Percentiles rank a stretch among this genome's conserved stretches.
Conservation (phyloP, 2,888 invertebrate species). For the Elmis aenea region DNA sequence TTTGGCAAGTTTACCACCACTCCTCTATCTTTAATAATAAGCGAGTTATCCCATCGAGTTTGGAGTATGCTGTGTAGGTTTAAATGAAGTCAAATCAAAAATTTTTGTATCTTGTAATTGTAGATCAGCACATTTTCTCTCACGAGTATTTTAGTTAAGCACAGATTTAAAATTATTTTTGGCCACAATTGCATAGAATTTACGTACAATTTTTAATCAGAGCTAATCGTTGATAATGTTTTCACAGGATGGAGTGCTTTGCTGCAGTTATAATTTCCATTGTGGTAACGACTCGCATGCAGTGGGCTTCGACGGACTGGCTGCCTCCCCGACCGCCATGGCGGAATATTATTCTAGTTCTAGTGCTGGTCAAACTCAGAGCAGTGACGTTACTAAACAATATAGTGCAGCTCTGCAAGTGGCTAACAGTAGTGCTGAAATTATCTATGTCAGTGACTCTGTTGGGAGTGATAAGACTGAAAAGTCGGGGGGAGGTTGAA, state of each 20-base stretch:
- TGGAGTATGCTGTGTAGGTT: no score
- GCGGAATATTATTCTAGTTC: slow-evolving; percentile 23
- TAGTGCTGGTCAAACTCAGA: slow-evolving; percentile 22
- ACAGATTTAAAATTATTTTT: no score
- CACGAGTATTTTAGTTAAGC: no score
- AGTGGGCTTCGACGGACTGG: slow-evolving; percentile 44
- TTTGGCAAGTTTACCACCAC: no score
- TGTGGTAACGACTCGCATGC: slow-evolving; percentile 44
- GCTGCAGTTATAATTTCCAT: slow-evolving; percentile 48
- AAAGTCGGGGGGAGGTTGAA: slow-evolving; percentile 36
- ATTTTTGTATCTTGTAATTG: no score
- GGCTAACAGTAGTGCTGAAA: slow-evolving; percentile 36
- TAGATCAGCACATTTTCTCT: no score
- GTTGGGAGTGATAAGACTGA: slow-evolving; percentile 34
- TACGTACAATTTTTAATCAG: no score
- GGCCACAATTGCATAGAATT: no score
- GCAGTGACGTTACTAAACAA: slow-evolving; percentile 40
- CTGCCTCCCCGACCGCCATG: slow-evolving; percentile 33
- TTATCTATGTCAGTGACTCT: slow-evolving; percentile 36
- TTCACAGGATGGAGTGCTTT: slow-evolving; percentile 47
- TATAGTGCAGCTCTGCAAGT: slow-evolving; percentile 40
- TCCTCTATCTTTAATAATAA: no score
- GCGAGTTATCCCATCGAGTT: no score
- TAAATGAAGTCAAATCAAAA: no score
- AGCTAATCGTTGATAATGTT: no score